These are phyloP conservation scores for Drosophila navojoa DNA, from an alignment of 1,140 invertebrate genomes.

Conservation along the genomic window DNA sequence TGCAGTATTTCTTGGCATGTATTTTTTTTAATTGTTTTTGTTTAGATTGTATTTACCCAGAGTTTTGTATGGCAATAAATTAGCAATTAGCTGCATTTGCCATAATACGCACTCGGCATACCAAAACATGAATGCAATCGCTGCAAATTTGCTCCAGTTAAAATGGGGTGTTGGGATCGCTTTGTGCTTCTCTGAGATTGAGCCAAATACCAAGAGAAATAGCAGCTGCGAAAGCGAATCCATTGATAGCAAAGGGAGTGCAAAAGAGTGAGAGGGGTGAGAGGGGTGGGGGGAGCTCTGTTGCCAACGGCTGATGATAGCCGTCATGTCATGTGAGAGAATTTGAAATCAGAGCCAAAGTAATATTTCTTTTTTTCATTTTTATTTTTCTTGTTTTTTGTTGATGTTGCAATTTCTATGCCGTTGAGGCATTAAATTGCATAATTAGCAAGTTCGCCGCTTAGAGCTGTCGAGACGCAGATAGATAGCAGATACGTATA, in stretches of 20 bases:
- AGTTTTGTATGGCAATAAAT: neutral
- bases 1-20: no score
- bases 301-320: conserved; percentile 24
- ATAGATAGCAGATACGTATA: conserved; percentile 8
- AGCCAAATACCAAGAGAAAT: conserved; percentile 22
- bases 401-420: conserved; percentile 49
- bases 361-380: conserved; percentile 8
- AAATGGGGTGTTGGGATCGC: conserved; percentile 1
- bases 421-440: conserved; percentile 61
- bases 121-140: conserved; percentile 11
- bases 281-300: neutral
- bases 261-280: neutral
- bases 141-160: conserved; percentile 35
- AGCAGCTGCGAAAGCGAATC: conserved; percentile 34
- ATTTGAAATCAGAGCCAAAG: conserved; percentile 41
- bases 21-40: no score
- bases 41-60: neutral
- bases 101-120: neutral
- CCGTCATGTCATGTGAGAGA: conserved; percentile 39
- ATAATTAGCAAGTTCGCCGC: conserved; percentile 66
- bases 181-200: conserved; percentile 10
- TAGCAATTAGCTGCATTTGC: neutral
- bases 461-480: conserved; percentile 5
- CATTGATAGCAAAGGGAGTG: conserved; percentile 7
- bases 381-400: conserved; percentile 24